Conservation (phyloP, 2,888 invertebrate species). For the Eupithecia insigniata region DNA sequence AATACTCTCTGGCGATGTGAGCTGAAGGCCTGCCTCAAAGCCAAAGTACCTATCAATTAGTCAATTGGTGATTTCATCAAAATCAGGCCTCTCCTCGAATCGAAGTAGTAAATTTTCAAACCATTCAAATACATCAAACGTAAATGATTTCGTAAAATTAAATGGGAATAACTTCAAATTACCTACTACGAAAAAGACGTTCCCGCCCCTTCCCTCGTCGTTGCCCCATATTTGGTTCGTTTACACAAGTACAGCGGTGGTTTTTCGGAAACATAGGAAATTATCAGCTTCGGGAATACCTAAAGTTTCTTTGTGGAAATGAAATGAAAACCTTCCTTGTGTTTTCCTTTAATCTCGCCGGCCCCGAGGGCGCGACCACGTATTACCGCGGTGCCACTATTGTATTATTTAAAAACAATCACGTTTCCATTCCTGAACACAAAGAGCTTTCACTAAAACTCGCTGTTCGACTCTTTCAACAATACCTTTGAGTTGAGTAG, state of each 20-base stretch:
- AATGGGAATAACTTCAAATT: not conserved
- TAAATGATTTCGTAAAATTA: not conserved
- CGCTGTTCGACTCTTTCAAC: not conserved
- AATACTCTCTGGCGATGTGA: no score
- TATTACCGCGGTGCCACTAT: constrained; percentile 8
- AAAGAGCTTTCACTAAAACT: not conserved
- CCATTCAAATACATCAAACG: not conserved
- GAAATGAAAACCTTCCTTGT: constrained; percentile 42
- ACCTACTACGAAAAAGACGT: not conserved
- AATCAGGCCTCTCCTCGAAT: no score
- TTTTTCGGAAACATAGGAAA: constrained; percentile 11
- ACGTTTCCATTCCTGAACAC: constrained; percentile 2
- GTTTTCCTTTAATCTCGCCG: constrained; percentile 43
- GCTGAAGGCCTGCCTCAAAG: no score
- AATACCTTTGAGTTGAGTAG: not conserved
- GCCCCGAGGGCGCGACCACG: not conserved
- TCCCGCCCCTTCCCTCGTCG: not conserved
- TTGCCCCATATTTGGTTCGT: not conserved
- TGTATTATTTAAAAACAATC: not conserved
- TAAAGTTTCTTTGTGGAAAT: constrained; percentile 28
- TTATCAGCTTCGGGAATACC: constrained; percentile 9
- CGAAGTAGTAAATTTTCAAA: no score
- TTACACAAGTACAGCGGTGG: not conserved
- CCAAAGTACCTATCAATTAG: no score
- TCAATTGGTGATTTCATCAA: no score